Evolutionary conservation across 1,140 invertebrate genomes (phyloP), one percentile per base, ranked within the genome.

Genomic region (Ceratina japonica): DNA sequence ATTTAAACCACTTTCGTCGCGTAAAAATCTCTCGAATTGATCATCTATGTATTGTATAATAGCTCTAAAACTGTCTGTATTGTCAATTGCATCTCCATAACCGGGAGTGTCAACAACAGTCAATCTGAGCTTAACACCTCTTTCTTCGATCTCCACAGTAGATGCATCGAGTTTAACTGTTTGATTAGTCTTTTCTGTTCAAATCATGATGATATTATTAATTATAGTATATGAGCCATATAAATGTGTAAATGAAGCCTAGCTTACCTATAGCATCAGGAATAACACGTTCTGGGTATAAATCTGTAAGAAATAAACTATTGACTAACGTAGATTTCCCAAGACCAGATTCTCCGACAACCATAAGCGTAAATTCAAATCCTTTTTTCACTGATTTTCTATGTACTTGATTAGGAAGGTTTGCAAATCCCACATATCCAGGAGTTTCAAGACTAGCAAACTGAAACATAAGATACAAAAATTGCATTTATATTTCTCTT

Each of bases 321-420:
- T 99, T 99, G 56, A 99, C 98, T 76, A 99, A 94, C 8, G 99
- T 99, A 0, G 98, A 99, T 93, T 99, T 99, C 24, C 99, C 99
- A 31, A 99, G 92, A 1, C 99, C 99, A 86, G 97, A 98, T 92
- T 99, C 98, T 49, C 98, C 98, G 31, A 99, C 98, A 62, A 99
- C 98, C 98, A 99, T 99, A 0, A 99, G 92, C 1, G 98, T 99
- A 91, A 99, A 99, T 91, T 99, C 98, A 92, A 99, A 99, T 22
- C 98, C 98, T 91, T 98, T 97, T 91, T 99, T 99, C 18, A 99
- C 98, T 16, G 98, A 98, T 92, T 99, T 98, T 70, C 98, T 94
- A 92, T 97, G 97, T 4, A 99, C 97, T 93, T 99, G 98, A 93
- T 99, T 99, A 0, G 98, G 98, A 72, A 97, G 90, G 93, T 97